A percentile compares a stretch with the other conserved stretches of the same genome.
Conservation (phyloP, 1,140 invertebrate species). For the Mizuhopecten yessoensis region DNA sequence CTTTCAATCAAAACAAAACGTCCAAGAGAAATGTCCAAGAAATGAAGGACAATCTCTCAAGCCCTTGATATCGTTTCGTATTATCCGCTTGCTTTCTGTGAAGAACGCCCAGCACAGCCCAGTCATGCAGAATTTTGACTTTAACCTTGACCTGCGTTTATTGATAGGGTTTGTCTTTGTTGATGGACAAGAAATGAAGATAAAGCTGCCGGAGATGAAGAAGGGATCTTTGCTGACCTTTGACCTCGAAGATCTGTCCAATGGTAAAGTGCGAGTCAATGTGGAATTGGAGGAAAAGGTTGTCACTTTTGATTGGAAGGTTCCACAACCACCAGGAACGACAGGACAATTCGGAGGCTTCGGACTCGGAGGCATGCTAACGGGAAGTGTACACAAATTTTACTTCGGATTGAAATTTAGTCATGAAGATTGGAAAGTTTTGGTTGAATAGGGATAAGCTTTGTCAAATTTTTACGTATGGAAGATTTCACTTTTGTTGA, state of each 20-base stretch:
- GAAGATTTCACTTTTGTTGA: not conserved
- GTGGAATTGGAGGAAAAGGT: constrained; percentile 78
- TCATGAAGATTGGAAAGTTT: constrained; percentile 79
- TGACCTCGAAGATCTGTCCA: constrained; percentile 75
- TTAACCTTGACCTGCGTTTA: not conserved
- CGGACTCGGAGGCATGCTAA: not conserved
- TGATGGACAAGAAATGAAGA: constrained; percentile 81
- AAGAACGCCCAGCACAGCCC: too few relatives aligned
- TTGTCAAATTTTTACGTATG: too few relatives aligned
- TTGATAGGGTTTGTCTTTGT: constrained; percentile 77
- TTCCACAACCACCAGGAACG: constrained; percentile 49
- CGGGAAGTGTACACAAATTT: constrained; percentile 60
- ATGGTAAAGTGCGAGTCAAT: constrained; percentile 78
- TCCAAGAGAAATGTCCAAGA: too few relatives aligned
- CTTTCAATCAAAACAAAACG: too few relatives aligned
- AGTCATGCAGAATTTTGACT: too few relatives aligned
- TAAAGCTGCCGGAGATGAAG: constrained; percentile 75
- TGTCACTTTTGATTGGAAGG: constrained; percentile 81
- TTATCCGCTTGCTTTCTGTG: too few relatives aligned
- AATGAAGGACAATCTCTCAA: too few relatives aligned
- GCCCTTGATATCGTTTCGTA: too few relatives aligned
- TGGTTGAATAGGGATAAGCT: constrained; percentile 66
- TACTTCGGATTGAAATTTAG: constrained; percentile 77
- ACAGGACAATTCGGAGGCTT: constrained; percentile 46
- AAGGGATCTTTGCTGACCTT: constrained; percentile 77